A percentile compares a stretch with the other conserved stretches of the same genome.
These are phyloP conservation scores for Trichonephila clavipes DNA, from an alignment of 1,140 invertebrate species.

Conservation along the genomic window DNA sequence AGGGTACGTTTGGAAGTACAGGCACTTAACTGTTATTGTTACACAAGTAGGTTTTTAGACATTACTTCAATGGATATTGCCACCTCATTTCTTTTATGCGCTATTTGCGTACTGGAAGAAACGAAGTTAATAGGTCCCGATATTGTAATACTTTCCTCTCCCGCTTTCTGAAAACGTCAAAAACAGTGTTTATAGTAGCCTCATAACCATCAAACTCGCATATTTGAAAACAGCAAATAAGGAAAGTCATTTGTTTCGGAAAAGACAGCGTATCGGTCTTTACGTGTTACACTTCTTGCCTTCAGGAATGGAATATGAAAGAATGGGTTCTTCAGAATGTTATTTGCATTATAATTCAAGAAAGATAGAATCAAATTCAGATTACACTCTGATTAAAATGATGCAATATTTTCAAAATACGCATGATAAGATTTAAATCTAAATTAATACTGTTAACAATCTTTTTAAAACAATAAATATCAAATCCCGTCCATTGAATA, in stretches of 20 bases:
- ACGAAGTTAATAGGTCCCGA: slow-evolving; percentile 43
- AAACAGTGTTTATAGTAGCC: neutral
- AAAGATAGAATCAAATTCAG: too few relatives aligned
- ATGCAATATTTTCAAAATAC: too few relatives aligned
- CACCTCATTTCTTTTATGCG: slow-evolving; percentile 61
- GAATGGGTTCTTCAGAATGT: neutral
- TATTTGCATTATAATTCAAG: too few relatives aligned
- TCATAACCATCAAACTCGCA: slow-evolving; percentile 33
- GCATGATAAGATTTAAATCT: too few relatives aligned
- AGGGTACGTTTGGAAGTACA: slow-evolving; percentile 57
- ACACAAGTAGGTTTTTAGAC: slow-evolving; percentile 74
- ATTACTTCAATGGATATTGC: slow-evolving; percentile 69
- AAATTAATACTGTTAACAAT: too few relatives aligned
- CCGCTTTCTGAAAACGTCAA: slow-evolving; percentile 28
- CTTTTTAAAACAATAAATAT: too few relatives aligned
- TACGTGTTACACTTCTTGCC: neutral
- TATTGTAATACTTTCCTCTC: slow-evolving; percentile 34
- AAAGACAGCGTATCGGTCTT: neutral
- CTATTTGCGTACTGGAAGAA: slow-evolving; percentile 51
- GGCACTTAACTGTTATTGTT: slow-evolving; percentile 69
- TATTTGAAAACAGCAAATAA: slow-evolving; percentile 1
- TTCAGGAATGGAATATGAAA: neutral
- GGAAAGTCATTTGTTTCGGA: neutral
- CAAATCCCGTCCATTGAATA: too few relatives aligned
- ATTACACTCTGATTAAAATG: too few relatives aligned